These are phyloP conservation scores for Gymnothorax javanicus DNA, from an alignment of 2,797 vertebrate genomes.

Conservation along the genomic window DNA sequence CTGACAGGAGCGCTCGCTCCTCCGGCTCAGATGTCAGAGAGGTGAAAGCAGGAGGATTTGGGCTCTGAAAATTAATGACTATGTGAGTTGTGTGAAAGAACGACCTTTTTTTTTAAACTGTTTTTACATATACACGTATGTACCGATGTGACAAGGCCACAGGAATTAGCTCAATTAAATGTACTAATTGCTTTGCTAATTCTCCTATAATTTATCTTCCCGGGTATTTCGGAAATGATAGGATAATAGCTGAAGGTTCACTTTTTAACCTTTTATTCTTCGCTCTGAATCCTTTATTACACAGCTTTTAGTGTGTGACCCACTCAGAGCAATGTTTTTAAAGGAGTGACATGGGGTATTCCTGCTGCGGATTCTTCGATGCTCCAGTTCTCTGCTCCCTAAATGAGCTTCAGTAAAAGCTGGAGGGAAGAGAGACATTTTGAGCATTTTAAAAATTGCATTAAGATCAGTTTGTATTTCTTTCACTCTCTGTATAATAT, in stretches of 20 bases:
- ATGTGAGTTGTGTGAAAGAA: slow-evolving; percentile 30
- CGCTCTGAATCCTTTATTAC: slow-evolving; percentile 26
- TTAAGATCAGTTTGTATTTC: background rate
- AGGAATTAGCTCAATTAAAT: slow-evolving; percentile 41
- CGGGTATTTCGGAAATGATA: slow-evolving; percentile 27
- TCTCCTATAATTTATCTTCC: slow-evolving; percentile 39
- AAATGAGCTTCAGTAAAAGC: background rate
- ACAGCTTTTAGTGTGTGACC: slow-evolving; percentile 20
- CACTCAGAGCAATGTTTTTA: background rate
- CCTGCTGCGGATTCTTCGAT: background rate
- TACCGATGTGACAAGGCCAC: slow-evolving; percentile 34
- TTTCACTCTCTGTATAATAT: background rate
- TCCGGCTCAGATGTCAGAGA: slow-evolving; percentile 32
- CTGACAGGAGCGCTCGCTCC: slow-evolving; percentile 26
- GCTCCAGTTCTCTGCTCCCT: background rate
- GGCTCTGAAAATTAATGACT: slow-evolving; percentile 36
- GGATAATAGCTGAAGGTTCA: slow-evolving; percentile 38
- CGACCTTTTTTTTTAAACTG: slow-evolving; percentile 30
- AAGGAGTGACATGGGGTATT: background rate
- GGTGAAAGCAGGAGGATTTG: slow-evolving; percentile 37
- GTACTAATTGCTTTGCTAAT: slow-evolving; percentile 37
- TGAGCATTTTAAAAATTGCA: background rate
- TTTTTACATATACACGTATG: slow-evolving; percentile 29
- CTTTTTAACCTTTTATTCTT: slow-evolving; percentile 20
- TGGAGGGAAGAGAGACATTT: background rate